Percentiles rank a stretch among this genome's conserved stretches.
phyloP scores from a whole-genome alignment of 1,140 invertebrate species.

The Aphis gossypii region DNA sequence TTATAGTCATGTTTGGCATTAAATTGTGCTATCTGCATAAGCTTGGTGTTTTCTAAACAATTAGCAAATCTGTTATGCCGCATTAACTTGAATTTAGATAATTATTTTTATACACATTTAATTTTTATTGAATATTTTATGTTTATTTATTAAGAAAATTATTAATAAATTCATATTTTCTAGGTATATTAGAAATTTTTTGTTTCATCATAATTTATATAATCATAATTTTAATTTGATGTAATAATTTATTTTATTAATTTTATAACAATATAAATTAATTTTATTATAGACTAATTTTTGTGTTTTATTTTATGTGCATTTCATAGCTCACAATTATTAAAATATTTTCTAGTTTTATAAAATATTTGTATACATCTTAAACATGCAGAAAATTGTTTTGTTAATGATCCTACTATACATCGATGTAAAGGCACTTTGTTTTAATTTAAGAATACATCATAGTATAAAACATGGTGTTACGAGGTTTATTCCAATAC shows the following conservation, averaged over 20 bases:
- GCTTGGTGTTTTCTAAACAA: neutral
- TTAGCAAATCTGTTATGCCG: neutral
- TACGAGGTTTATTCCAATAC: no score
- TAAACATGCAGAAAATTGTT: neutral
- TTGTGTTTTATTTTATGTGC: neutral
- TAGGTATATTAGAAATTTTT: neutral
- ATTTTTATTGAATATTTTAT: conserved; percentile 19
- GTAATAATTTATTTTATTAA: conserved; percentile 17
- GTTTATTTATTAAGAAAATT: neutral
- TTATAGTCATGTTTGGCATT: neutral
- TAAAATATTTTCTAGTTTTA: neutral
- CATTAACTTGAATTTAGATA: conserved; percentile 34
- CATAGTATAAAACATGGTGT: no score
- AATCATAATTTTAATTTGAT: neutral
- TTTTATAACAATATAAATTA: neutral
- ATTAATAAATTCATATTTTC: neutral
- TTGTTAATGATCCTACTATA: no score
- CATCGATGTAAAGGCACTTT: no score
- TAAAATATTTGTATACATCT: neutral
- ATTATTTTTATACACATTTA: conserved; percentile 29
- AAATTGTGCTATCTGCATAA: neutral
- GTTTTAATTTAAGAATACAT: neutral
- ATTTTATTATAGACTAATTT: conserved; percentile 16
- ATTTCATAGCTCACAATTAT: neutral
- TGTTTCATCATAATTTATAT: conserved; percentile 9